These are phyloP conservation scores for Pangasianodon gigas DNA, from an alignment of 2,113 vertebrate species.

Conservation along the genomic window DNA sequence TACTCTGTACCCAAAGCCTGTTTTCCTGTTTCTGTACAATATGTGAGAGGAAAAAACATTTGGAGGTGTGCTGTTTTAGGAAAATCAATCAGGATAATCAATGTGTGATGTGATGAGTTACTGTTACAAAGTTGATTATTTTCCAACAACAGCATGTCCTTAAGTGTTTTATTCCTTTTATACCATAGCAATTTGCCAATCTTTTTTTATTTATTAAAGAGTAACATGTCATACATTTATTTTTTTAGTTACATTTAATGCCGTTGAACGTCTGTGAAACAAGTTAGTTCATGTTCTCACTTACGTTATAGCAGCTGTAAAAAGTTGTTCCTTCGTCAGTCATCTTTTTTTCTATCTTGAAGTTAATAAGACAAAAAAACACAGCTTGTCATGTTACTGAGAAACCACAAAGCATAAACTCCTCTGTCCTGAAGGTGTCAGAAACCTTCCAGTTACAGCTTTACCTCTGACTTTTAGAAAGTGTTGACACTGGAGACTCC, in stretches of 20 bases:
- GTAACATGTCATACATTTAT: too few species aligned
- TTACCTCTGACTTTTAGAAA: too few species aligned
- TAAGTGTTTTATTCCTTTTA: not conserved
- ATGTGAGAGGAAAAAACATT: not conserved
- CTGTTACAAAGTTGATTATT: not conserved
- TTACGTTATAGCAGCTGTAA: not conserved
- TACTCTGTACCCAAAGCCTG: not conserved
- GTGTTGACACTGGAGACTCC: too few species aligned
- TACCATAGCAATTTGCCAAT: not conserved
- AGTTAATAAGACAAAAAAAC: too few species aligned
- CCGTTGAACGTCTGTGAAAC: not conserved
- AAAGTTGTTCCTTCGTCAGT: too few species aligned
- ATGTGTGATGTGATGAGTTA: not conserved
- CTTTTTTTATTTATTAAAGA: not conserved
- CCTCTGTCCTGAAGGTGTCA: too few species aligned
- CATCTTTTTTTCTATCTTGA: too few species aligned
- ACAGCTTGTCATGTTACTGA: too few species aligned
- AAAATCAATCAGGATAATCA: not conserved
- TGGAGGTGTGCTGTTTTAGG: not conserved
- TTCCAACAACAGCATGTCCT: not conserved
- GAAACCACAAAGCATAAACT: too few species aligned
- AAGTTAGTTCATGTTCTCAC: not conserved
- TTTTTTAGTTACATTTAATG: not conserved
- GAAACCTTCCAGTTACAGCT: too few species aligned
- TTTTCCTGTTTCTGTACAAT: not conserved